Conservation (phyloP, 2,888 invertebrate genomes). For the Leptothorax acervorum region DNA sequence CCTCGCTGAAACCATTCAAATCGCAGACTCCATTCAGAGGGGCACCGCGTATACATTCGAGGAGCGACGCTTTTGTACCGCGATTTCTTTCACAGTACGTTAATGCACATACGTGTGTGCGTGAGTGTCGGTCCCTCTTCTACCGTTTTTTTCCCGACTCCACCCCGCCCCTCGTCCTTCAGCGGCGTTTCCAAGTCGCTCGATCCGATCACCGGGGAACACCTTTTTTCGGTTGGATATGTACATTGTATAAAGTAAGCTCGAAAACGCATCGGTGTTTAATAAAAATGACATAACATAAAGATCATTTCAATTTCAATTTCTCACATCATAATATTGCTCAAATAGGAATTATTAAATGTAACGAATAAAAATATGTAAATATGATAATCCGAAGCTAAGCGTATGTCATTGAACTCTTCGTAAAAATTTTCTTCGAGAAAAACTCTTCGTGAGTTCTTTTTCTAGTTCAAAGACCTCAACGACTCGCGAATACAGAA, state of each 20-base stretch:
- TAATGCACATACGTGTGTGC: conserved; percentile 62
- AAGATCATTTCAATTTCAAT: not conserved
- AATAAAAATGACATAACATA: not conserved
- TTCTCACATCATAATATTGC: not conserved
- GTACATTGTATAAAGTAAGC: conserved; percentile 25
- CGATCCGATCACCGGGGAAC: conserved; percentile 54
- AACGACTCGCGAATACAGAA: conserved; percentile 1
- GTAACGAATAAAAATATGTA: not conserved
- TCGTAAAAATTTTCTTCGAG: not conserved
- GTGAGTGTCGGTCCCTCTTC: conserved; percentile 70
- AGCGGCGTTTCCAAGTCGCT: conserved; percentile 53
- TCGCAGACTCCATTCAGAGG: conserved; percentile 84
- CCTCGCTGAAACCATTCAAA: conserved; percentile 84
- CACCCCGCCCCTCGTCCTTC: conserved; percentile 61
- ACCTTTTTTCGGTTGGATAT: conserved; percentile 26
- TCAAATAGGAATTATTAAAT: not conserved
- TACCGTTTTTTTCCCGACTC: conserved; percentile 69
- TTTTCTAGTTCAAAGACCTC: conserved; percentile 1
- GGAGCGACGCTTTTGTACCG: conserved; percentile 79
- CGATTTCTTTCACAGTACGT: conserved; percentile 78
- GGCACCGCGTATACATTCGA: conserved; percentile 75
- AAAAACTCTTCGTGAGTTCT: not conserved
- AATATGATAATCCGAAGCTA: not conserved
- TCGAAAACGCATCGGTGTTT: not conserved
- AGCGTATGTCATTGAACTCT: not conserved